A percentile compares a stretch with the other conserved stretches of the same genome.
phyloP scores from a whole-genome alignment of 2,797 vertebrate genomes.

The Brachyalestes nurse region DNA sequence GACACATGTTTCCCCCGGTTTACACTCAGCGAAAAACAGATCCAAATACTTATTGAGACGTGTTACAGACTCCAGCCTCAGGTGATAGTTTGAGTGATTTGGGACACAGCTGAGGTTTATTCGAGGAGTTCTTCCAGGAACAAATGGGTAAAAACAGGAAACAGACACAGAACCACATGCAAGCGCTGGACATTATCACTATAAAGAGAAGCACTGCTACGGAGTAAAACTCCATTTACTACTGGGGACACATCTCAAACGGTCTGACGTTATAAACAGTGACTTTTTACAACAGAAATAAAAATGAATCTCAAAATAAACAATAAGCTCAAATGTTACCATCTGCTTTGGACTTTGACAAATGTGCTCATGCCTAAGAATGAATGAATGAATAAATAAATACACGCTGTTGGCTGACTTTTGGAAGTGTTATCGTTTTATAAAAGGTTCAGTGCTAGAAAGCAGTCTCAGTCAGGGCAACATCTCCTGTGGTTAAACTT shows the following conservation, averaged over 20 bases:
- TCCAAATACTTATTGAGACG: constrained; percentile 38
- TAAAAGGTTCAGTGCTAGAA: background rate
- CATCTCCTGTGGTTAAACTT: background rate
- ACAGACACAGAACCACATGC: constrained; percentile 36
- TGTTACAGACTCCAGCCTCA: constrained; percentile 31
- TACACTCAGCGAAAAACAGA: constrained; percentile 14
- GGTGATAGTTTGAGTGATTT: constrained; percentile 34
- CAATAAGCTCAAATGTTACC: background rate
- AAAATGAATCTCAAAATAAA: constrained; percentile 24
- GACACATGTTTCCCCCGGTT: background rate
- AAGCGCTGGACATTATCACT: constrained; percentile 37
- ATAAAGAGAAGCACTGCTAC: constrained; percentile 21
- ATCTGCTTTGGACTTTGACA: background rate
- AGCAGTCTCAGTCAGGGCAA: background rate
- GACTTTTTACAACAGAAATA: constrained; percentile 3
- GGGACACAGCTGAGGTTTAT: constrained; percentile 40
- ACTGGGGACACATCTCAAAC: constrained; percentile 22
- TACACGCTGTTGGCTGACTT: background rate
- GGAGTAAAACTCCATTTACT: constrained; percentile 26
- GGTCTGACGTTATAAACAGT: constrained; percentile 22
- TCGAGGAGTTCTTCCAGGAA: constrained; percentile 29
- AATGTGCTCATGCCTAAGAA: background rate
- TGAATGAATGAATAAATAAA: background rate
- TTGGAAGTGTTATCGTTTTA: background rate
- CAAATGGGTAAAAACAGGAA: constrained; percentile 41